Base-by-base conservation (phyloP, 2,797 vertebrate genomes). In the Poecilia picta region DNA sequence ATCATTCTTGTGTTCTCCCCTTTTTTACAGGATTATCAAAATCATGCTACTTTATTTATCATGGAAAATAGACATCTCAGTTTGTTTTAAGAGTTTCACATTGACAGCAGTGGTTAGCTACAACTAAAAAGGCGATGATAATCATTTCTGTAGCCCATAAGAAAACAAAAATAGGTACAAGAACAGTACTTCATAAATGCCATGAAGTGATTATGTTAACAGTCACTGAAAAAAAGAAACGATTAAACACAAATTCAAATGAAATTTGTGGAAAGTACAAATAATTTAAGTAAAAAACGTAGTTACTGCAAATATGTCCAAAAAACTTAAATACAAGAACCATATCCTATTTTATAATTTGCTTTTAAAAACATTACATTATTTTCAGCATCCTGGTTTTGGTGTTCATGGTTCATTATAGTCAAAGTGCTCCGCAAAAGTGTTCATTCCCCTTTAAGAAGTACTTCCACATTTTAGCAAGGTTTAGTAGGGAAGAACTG, bases 401-500 rank as follows among this genome's bases (percentile, higher is more conserved):
- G 5, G 13, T 15, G 28, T 31, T 16, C 3, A 6, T 68, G 33
- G 36, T 25, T 23, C 36, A n/a, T 68, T 68, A 25, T 43, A 43
- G 66, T 43, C 66, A 43, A 2, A 64, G 18, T 43, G 36, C 39
- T 12, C 20, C 2, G 1, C 2, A 15, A 25, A 70, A 70, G 64
- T 41, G 66, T 41, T n/a, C 5, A n/a, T 70, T 43, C 23, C 39
- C 39, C 23, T 36, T 68, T 39, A 68, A 68, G 3, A 41, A 68
- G 10, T 41, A 41, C 36, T 25, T 25, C 36, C 20, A 25, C 36
- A 11, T 23, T 68, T 68, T 41, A 70, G 8, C 39, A 62, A 41
- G 31, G 16, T 85, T 47, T 80, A 47, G 10, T 25, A 64, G 62
- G 57, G 72, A 62, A n/a, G 41, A 45, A 20, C 31, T 5, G 59